These are phyloP conservation scores for Habroteleia sp. DNA, from an alignment of 2,888 invertebrate genomes.

Conservation along the genomic window DNA sequence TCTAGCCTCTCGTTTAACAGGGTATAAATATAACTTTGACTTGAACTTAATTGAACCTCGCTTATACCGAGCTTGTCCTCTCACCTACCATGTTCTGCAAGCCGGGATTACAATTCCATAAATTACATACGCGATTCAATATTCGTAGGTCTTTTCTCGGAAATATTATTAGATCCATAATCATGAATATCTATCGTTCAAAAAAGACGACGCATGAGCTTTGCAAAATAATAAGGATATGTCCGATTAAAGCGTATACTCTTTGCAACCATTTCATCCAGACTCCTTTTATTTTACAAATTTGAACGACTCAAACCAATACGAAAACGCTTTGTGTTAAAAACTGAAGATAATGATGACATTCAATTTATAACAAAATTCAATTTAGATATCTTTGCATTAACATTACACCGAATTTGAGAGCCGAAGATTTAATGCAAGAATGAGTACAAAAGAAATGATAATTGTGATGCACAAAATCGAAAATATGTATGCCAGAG, in stretches of 20 bases:
- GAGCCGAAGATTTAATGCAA: conserved; percentile 18
- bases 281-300: too few species aligned
- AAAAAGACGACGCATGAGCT: conserved; percentile 5
- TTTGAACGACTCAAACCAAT: too few species aligned
- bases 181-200: conserved; percentile 55
- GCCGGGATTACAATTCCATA: conserved; percentile 53
- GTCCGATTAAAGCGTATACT: too few species aligned
- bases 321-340: too few species aligned
- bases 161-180: conserved; percentile 53
- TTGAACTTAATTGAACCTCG: conserved; percentile 73
- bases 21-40: conserved; percentile 74
- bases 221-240: conserved; percentile 6
- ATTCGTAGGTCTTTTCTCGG: conserved; percentile 52
- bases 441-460: conserved; percentile 26
- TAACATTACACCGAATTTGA: background rate
- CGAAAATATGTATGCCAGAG: conserved; percentile 54
- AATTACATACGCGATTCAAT: conserved; percentile 53
- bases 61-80: conserved; percentile 55
- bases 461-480: conserved; percentile 37
- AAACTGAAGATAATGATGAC: too few species aligned
- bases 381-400: conserved; percentile 37
- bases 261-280: too few species aligned
- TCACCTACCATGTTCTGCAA: conserved; percentile 55
- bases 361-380: conserved; percentile 37
- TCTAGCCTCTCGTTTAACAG: conserved; percentile 70